Conservation (phyloP, 2,888 invertebrate species). For the Drosophila quinaria region DNA sequence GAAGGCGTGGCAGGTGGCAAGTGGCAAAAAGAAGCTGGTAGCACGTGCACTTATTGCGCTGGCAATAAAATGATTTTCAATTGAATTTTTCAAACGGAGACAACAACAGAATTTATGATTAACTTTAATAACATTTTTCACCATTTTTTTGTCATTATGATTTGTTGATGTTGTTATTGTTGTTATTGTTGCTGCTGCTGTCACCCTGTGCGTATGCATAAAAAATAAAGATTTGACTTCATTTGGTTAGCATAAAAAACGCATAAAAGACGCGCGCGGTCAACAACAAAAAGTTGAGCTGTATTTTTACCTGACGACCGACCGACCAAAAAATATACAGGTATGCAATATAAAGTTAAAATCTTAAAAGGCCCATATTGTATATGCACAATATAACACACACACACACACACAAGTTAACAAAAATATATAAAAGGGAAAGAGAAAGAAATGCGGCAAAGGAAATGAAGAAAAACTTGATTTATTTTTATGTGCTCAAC, state of each 20-base stretch:
- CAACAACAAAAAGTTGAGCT: slow-evolving; percentile 36
- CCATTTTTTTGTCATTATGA: slow-evolving; percentile 25
- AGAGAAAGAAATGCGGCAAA: slow-evolving; percentile 55
- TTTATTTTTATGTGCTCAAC: slow-evolving; percentile 79
- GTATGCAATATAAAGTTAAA: slow-evolving; percentile 72
- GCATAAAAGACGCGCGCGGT: slow-evolving; percentile 63
- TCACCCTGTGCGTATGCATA: slow-evolving; percentile 59
- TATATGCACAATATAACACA: slow-evolving; percentile 45
- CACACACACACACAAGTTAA: slow-evolving; percentile 28
- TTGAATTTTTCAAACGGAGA: slow-evolving; percentile 59
- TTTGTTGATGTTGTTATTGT: slow-evolving; percentile 17
- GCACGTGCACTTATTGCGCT: slow-evolving; percentile 60
- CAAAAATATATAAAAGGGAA: slow-evolving; percentile 13
- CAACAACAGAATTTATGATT: slow-evolving; percentile 65
- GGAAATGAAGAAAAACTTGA: slow-evolving; percentile 81
- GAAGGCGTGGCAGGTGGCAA: too few species aligned
- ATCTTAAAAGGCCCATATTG: slow-evolving; percentile 69
- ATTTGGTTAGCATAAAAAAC: slow-evolving; percentile 78
- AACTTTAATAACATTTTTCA: slow-evolving; percentile 59
- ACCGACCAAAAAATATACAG: slow-evolving; percentile 4
- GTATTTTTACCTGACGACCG: slow-evolving; percentile 11
- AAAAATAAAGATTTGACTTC: slow-evolving; percentile 69
- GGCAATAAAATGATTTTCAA: slow-evolving; percentile 74
- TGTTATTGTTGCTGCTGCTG: slow-evolving; percentile 34
- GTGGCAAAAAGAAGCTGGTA: not conserved